These are phyloP conservation scores for Chamaetylas fuelleborni DNA, from an alignment of 2,113 vertebrate species.

Conservation along the genomic window DNA sequence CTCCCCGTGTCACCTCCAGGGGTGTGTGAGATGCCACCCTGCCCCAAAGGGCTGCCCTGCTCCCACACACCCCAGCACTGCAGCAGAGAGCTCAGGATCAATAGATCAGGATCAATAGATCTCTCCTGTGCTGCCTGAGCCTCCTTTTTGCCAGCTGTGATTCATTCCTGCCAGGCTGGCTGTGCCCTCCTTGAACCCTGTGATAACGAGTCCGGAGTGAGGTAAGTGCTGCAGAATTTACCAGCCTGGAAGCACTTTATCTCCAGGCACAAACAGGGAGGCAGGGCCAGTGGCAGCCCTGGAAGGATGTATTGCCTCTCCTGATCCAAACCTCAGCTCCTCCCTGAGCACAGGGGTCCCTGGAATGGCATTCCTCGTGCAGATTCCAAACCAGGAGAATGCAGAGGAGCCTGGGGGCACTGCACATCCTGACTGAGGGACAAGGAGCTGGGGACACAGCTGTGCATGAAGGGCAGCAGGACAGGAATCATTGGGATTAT, in stretches of 20 bases:
- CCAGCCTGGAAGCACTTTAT: neutral
- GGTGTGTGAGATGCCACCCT: fast-evolving
- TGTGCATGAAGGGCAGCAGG: neutral
- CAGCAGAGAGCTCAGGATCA: neutral
- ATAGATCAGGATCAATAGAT: neutral
- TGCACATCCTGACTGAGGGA: neutral
- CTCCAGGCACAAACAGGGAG: neutral
- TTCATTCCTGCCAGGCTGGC: neutral
- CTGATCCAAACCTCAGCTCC: neutral
- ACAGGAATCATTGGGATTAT: fast-evolving
- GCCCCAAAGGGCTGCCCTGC: neutral
- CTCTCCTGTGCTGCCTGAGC: neutral
- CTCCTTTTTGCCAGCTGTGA: neutral
- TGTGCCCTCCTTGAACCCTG: neutral
- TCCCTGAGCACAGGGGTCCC: neutral
- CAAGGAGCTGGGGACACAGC: neutral
- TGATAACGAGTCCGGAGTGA: neutral
- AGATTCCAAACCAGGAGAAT: neutral
- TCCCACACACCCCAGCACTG: neutral
- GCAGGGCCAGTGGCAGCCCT: neutral
- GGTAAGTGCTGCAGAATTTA: neutral
- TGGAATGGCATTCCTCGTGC: neutral
- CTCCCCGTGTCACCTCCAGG: neutral
- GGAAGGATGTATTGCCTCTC: neutral
- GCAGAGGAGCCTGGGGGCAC: neutral